Percentiles rank a stretch among this genome's conserved stretches.
Evolutionary conservation across 1,140 invertebrate genomes (phyloP).

Genomic region (Procambarus virginalis): DNA sequence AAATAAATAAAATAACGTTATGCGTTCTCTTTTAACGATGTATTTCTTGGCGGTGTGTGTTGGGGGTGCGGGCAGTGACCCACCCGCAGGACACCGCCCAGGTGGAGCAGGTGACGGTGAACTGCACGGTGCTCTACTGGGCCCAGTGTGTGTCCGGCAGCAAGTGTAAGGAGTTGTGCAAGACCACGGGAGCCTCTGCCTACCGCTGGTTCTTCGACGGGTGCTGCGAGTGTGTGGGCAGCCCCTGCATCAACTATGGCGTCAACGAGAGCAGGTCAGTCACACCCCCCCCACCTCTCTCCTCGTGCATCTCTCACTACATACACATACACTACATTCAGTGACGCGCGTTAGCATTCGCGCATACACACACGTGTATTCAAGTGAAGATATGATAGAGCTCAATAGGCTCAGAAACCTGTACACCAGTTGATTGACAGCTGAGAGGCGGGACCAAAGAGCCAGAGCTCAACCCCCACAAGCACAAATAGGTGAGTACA

Average conservation of each 20-base stretch:
- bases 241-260: slow-evolving; percentile 92
- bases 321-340: background rate
- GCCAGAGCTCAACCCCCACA: too few species aligned
- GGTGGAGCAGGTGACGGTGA: slow-evolving; percentile 78
- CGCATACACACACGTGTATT: background rate
- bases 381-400: too few species aligned
- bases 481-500: too few species aligned
- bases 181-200: slow-evolving; percentile 83
- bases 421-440: too few species aligned
- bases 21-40: too few species aligned
- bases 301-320: too few species aligned
- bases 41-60: too few species aligned
- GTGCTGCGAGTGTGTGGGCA: slow-evolving; percentile 94
- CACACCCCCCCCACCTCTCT: too few species aligned
- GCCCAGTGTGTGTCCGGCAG: slow-evolving; percentile 90
- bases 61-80: slow-evolving; percentile 75
- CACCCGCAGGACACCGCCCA: slow-evolving; percentile 80
- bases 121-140: slow-evolving; percentile 95
- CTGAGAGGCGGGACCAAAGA: too few species aligned
- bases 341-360: background rate
- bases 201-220: slow-evolving; percentile 96
- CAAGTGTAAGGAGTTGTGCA: slow-evolving; percentile 88
- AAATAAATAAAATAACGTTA: too few species aligned
- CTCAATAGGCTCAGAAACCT: too few species aligned
- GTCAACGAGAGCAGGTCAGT: slow-evolving; percentile 86